phyloP scores from a whole-genome alignment of 2,888 invertebrate genomes.

The Isotomurus palustris region DNA sequence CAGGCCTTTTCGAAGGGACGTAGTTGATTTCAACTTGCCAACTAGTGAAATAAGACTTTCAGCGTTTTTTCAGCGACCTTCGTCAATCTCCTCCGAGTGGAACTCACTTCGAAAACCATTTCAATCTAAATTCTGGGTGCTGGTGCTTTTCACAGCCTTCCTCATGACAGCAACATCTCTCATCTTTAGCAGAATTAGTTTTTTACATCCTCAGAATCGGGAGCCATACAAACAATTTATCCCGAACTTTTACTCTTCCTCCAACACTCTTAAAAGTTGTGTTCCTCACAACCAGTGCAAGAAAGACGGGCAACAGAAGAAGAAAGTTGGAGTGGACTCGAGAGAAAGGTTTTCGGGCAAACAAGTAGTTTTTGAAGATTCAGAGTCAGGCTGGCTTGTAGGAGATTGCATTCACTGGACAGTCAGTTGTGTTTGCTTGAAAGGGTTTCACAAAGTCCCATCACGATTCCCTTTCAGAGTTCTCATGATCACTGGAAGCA shows the following conservation, averaged over 20 bases:
- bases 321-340: too few relatives aligned
- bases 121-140: constrained; percentile 18
- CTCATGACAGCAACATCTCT: not conserved
- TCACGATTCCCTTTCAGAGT: constrained; percentile 11
- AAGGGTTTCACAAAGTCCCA: constrained; percentile 26
- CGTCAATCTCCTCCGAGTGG: not conserved
- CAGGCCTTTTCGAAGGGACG: constrained; percentile 24
- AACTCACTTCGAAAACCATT: constrained; percentile 24
- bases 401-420: constrained; percentile 24
- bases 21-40: constrained; percentile 35
- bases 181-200: not conserved
- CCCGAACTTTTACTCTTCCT: too few relatives aligned
- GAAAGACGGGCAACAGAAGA: too few relatives aligned
- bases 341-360: too few relatives aligned
- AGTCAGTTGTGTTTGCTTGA: constrained; percentile 15
- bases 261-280: too few relatives aligned
- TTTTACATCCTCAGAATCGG: too few relatives aligned
- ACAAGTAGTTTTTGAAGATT: too few relatives aligned
- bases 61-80: constrained; percentile 25
- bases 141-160: constrained; percentile 5
- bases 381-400: too few relatives aligned
- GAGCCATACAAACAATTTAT: too few relatives aligned
- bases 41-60: constrained; percentile 21
- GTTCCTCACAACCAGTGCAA: too few relatives aligned
- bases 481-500: constrained; percentile 12